A percentile compares a stretch with the other conserved stretches of the same genome.
These are phyloP conservation scores for Brenthis daphne DNA, from an alignment of 2,888 invertebrate species.

Conservation along the genomic window DNA sequence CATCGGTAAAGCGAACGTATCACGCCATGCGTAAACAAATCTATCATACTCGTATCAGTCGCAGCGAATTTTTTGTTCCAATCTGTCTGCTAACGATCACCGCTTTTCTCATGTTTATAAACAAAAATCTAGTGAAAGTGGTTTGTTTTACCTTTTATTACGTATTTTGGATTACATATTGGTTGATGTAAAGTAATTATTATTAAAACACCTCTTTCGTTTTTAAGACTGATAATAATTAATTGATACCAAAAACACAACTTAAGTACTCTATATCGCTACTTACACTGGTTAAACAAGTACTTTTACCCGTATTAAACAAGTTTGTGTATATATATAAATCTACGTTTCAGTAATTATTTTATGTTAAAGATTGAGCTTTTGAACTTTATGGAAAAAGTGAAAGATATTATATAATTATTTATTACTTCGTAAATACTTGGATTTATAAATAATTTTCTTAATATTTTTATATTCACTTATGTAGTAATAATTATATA, in stretches of 20 bases:
- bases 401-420: background rate
- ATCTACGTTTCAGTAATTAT: background rate
- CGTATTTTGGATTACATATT: background rate
- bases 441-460: too few relatives aligned
- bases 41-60: background rate
- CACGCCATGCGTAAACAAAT: constrained; percentile 10
- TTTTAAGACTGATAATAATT: constrained; percentile 1
- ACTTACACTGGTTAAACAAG: background rate
- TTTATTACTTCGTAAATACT: background rate
- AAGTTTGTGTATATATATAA: background rate
- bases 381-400: background rate
- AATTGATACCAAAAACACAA: background rate
- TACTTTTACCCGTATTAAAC: background rate
- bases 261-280: background rate
- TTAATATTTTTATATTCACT: too few relatives aligned
- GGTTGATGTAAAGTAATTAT: constrained; percentile 9
- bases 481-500: too few relatives aligned
- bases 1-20: constrained; percentile 5
- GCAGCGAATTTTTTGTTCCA: constrained; percentile 6
- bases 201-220: constrained; percentile 3
- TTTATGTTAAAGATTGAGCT: background rate
- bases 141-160: constrained; percentile 9
- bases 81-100: constrained; percentile 1
- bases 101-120: constrained; percentile 17
- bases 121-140: constrained; percentile 18